Evolutionary conservation across 1,140 invertebrate genomes (phyloP).

Genomic region (Harlomillsia oculata): DNA sequence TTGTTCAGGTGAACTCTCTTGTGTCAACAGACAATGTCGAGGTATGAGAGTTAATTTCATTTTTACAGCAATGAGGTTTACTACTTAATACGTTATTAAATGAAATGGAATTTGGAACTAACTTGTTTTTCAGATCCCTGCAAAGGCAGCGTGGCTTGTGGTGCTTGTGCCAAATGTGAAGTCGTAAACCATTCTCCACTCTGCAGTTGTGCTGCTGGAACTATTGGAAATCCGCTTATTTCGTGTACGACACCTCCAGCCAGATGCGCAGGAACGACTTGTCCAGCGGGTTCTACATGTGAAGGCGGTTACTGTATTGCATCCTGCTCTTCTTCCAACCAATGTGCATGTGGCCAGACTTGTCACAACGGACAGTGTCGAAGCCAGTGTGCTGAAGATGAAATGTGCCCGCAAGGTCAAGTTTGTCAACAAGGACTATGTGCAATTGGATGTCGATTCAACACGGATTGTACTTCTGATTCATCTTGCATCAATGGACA

Average conservation of each 20-base stretch:
- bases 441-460: conserved; percentile 60
- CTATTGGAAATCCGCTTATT: conserved; percentile 66
- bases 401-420: conserved; percentile 60
- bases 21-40: conserved; percentile 69
- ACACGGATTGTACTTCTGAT: conserved; percentile 67
- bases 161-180: conserved; percentile 68
- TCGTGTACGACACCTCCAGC: conserved; percentile 56
- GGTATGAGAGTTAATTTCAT: conserved; percentile 45
- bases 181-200: conserved; percentile 71
- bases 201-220: conserved; percentile 70
- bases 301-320: conserved; percentile 64
- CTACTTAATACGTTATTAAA: background rate
- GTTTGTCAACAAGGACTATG: conserved; percentile 56
- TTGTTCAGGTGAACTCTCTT: conserved; percentile 61
- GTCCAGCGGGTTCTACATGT: conserved; percentile 45
- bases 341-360: conserved; percentile 39
- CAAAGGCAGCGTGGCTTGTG: conserved; percentile 55
- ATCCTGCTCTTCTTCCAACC: conserved; percentile 30
- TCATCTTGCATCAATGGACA: conserved; percentile 63
- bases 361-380: conserved; percentile 38
- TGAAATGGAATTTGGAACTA: background rate
- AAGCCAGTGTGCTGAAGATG: conserved; percentile 50
- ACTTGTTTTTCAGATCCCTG: conserved; percentile 57
- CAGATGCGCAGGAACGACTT: conserved; percentile 60
- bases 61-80: no score